phyloP scores from a whole-genome alignment of 2,113 vertebrate species.

The Ahaetulla prasina region DNA sequence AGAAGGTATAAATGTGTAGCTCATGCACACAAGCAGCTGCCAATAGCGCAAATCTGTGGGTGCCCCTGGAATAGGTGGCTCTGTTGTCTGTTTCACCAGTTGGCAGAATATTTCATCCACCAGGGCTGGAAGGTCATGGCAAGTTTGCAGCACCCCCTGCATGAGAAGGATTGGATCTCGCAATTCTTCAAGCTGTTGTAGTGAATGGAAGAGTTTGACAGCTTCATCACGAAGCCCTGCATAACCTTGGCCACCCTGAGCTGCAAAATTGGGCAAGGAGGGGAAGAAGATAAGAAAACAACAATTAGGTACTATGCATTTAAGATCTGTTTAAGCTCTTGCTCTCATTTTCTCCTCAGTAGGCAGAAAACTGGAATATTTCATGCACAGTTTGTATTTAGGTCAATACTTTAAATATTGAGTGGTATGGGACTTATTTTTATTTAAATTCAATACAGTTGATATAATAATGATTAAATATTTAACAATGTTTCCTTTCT shows the following conservation, averaged over 20 bases:
- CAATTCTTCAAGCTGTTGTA: slow-evolving; percentile 89
- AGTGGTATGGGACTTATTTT: not conserved
- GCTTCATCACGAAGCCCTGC: slow-evolving; percentile 88
- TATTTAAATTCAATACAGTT: not conserved
- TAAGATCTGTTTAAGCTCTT: not conserved
- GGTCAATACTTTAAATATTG: not conserved
- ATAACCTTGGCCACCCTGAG: slow-evolving; percentile 77
- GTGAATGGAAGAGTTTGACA: slow-evolving; percentile 89
- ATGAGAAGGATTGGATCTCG: slow-evolving; percentile 86
- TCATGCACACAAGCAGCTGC: slow-evolving; percentile 98
- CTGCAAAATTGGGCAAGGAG: slow-evolving; percentile 43
- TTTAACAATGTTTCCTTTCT: not conserved
- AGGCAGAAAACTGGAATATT: not conserved
- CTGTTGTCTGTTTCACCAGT: slow-evolving; percentile 94
- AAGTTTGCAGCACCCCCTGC: slow-evolving; percentile 96
- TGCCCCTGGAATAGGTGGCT: slow-evolving; percentile 64
- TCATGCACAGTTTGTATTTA: not conserved
- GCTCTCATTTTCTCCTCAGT: not conserved
- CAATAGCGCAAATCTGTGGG: slow-evolving; percentile 87
- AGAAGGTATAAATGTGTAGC: slow-evolving; percentile 92
- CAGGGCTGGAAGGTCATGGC: slow-evolving; percentile 89
- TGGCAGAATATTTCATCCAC: slow-evolving; percentile 98
- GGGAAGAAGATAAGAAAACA: not conserved
- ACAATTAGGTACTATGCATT: not conserved
- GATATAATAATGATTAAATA: not conserved